Evolutionary conservation across 2,113 vertebrate genomes (phyloP).

Genomic region (Perca schrenkii): DNA sequence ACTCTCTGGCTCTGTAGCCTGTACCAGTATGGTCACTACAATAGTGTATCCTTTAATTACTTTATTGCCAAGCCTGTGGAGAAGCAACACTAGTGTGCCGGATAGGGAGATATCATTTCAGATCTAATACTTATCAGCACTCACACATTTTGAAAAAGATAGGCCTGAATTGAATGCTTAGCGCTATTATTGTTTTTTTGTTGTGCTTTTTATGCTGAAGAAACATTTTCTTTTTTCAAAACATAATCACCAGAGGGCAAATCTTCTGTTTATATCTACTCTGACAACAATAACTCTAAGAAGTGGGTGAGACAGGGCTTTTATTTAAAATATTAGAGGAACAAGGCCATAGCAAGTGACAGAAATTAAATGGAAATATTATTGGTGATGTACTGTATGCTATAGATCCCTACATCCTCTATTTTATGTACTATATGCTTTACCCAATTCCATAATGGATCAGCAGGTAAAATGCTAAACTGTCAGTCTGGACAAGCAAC

Average conservation of each 20-base stretch:
- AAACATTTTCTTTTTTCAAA: neutral
- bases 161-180: neutral
- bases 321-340: neutral
- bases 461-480: neutral
- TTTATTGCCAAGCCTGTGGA: constrained; percentile 2
- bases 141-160: neutral
- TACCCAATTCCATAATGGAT: neutral
- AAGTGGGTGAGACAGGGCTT: neutral
- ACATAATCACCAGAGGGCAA: neutral
- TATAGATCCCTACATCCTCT: neutral
- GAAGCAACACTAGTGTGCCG: constrained; percentile 7
- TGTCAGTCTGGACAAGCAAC: neutral
- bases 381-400: neutral
- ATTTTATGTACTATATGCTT: constrained; percentile 7
- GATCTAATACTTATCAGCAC: neutral
- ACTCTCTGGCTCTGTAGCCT: neutral
- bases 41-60: constrained; percentile 16
- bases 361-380: neutral
- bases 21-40: neutral
- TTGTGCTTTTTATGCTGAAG: constrained; percentile 25
- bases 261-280: neutral
- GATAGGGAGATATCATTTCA: neutral
- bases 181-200: neutral
- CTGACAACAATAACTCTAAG: neutral
- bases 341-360: neutral